Evolutionary conservation across 1,140 invertebrate genomes (phyloP).

Genomic region (Meloidogyne chitwoodi): DNA sequence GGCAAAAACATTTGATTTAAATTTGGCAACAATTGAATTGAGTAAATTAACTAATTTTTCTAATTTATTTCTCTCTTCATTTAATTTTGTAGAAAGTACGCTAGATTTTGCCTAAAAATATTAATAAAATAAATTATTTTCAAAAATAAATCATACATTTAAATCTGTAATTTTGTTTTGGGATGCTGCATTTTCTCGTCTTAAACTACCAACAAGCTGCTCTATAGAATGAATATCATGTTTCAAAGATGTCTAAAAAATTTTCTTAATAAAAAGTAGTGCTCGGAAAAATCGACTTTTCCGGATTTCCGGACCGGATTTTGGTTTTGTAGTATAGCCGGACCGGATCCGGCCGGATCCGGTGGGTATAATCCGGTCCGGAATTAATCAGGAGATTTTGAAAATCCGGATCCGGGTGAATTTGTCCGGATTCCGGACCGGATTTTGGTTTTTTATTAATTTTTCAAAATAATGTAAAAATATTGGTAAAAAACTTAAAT

Average conservation of each 20-base stretch:
- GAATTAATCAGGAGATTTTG: no score
- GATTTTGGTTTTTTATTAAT: no score
- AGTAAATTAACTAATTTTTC: not conserved
- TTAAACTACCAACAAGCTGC: not conserved
- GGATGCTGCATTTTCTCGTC: not conserved
- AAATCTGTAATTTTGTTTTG: not conserved
- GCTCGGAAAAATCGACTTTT: no score
- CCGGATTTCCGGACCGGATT: no score
- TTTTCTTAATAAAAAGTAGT: no score
- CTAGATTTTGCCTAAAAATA: not conserved
- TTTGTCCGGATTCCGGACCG: no score
- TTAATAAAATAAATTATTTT: not conserved
- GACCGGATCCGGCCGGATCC: no score
- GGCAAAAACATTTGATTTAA: not conserved
- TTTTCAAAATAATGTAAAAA: no score
- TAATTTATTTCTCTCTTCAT: not conserved
- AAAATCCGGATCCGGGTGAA: no score
- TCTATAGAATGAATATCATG: not conserved
- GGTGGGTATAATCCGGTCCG: no score
- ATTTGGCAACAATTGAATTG: not conserved
- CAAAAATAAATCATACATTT: not conserved
- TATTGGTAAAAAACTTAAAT: no score
- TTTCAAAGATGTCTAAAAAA: not conserved
- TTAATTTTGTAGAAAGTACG: not conserved
- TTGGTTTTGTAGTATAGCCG: no score